Base-by-base conservation (phyloP, 23 tunicate genomes). In the Phallusia fumigata region DNA sequence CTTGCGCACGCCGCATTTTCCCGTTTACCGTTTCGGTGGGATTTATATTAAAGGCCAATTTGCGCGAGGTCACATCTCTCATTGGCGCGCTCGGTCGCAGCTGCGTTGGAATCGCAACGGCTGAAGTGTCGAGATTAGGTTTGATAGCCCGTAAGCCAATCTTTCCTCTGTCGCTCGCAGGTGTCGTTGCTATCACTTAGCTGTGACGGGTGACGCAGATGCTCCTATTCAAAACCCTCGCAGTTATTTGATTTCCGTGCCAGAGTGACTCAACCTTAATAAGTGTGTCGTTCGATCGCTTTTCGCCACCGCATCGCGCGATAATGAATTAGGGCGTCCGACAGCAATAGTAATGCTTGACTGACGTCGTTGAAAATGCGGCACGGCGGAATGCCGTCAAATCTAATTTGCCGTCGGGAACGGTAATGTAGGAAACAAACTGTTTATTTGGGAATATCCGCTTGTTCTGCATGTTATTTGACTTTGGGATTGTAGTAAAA, bases 61-160 rank as follows among this genome's bases (percentile, higher is more conserved):
- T 21, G 28, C 28, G 28, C 26, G 69, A 13, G 69, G 69, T 24
- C 26, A 22, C 28, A 21, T 24, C 28, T 58, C 13, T 24, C 28
- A 3, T 58, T 22, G 28, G 26, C 28, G 28, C 69, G 28, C 28
- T 58, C 28, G 28, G 69, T 16, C 69, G 69, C 69, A 58, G 69
- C 69, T 58, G 69, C 69, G 13, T 13, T 58, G 28, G 69, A 58
- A 58, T 58, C 69, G 28, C 58, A 58, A 22, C 3, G 28, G 69
- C 69, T 58, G 69, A 58, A 58, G 69, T 58, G 69, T 2, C 28
- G 28, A 58, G 69, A 58, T 58, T 58, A 58, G 69, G 69, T 58
- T 58, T 58, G 69, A 58, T 58, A 24, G 69, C 69, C 16, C 69
- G 69, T 58, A 58, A 58, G 69, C 69, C 69, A 58, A 58, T 58